These are phyloP conservation scores for Diacarnus erythraeanus DNA, from an alignment of 37 sponge, comb jelly and placozoan genomes.

Conservation along the genomic window DNA sequence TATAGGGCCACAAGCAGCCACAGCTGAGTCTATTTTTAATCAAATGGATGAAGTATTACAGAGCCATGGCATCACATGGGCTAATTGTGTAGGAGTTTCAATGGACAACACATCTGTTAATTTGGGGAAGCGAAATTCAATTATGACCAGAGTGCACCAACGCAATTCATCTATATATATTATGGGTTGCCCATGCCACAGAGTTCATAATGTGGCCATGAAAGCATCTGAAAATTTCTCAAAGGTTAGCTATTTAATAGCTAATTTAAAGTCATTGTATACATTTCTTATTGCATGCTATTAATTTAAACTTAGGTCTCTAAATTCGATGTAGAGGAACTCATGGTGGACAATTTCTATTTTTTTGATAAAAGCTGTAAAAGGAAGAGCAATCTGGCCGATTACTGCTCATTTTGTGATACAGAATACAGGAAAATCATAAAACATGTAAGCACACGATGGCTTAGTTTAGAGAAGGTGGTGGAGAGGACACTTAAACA, in stretches of 20 bases:
- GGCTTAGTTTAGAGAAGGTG: constrained; percentile 49
- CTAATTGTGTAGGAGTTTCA: constrained; percentile 43
- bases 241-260: background rate
- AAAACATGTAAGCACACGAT: constrained; percentile 54
- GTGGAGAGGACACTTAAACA: constrained; percentile 25
- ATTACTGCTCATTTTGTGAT: constrained; percentile 55
- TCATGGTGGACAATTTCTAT: constrained; percentile 52
- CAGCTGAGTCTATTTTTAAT: constrained; percentile 47
- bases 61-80: constrained; percentile 32
- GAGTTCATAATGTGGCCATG: constrained; percentile 38
- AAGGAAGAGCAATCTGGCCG: constrained; percentile 32
- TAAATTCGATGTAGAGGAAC: constrained; percentile 53
- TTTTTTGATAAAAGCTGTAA: constrained; percentile 61
- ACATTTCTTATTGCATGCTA: background rate
- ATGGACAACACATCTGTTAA: constrained; percentile 76
- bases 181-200: too few relatives aligned
- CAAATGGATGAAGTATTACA: constrained; percentile 45
- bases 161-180: too few relatives aligned
- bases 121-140: too few relatives aligned
- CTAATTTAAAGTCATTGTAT: background rate
- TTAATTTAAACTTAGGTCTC: constrained; percentile 1
- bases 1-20: constrained; percentile 16
- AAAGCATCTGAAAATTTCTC: constrained; percentile 32
- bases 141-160: too few relatives aligned
- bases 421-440: constrained; percentile 49